Evolutionary conservation across 2,797 vertebrate genomes (phyloP).

Genomic region (Choloepus didactylus): DNA sequence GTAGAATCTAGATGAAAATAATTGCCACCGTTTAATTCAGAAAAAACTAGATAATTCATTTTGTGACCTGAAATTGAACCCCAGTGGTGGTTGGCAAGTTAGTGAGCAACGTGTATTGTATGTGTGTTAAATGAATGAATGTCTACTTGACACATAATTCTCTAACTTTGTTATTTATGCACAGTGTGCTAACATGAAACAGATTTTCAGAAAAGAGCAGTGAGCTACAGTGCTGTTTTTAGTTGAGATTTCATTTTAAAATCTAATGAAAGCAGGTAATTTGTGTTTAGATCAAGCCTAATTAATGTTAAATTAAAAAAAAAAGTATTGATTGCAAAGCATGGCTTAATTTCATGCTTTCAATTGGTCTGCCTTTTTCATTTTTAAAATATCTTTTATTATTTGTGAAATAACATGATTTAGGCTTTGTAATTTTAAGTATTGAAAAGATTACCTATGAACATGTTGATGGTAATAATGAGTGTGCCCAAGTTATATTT

Average conservation of each 20-base stretch:
- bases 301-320: neutral
- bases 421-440: neutral
- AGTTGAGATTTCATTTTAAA: constrained; percentile 63
- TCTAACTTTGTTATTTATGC: constrained; percentile 71
- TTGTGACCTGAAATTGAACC: constrained; percentile 73
- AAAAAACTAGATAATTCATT: constrained; percentile 45
- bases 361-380: neutral
- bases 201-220: constrained; percentile 57
- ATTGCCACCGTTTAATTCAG: neutral
- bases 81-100: neutral
- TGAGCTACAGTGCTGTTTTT: constrained; percentile 42
- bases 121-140: constrained; percentile 52
- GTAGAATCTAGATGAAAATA: constrained; percentile 48
- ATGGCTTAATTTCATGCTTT: neutral
- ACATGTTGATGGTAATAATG: neutral
- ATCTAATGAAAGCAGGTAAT: constrained; percentile 52
- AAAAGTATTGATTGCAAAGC: neutral
- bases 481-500: neutral
- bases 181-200: constrained; percentile 69
- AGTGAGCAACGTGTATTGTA: neutral
- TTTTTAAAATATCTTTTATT: neutral
- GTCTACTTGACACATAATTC: constrained; percentile 60
- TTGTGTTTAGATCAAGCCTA: neutral
- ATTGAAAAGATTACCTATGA: neutral
- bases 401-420: neutral